Evolutionary conservation across 1,140 invertebrate species (phyloP).

Genomic region (Rhagoletis pomonella): DNA sequence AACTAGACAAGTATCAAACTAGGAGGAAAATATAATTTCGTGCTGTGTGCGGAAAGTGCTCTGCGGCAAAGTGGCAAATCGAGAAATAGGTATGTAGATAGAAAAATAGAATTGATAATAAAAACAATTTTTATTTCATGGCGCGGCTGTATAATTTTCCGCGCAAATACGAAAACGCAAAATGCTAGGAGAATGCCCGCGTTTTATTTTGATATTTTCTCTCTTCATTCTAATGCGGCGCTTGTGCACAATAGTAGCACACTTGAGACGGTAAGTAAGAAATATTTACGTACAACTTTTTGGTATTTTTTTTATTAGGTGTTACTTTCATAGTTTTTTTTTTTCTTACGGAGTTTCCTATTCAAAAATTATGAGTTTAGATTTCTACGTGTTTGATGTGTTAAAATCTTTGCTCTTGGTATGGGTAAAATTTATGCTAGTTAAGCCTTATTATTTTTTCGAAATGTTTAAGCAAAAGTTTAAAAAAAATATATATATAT

Average conservation of each 20-base stretch:
- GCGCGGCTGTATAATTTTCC: neutral
- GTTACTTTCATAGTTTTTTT: no score
- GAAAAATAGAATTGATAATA: slow-evolving; percentile 13
- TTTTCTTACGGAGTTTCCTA: no score
- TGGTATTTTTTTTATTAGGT: no score
- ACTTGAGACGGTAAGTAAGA: neutral
- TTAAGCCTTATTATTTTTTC: no score
- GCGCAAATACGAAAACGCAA: neutral
- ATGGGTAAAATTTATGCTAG: no score
- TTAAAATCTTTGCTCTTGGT: no score
- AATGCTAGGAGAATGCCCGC: neutral
- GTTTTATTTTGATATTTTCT: slow-evolving; percentile 3
- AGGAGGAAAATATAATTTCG: neutral
- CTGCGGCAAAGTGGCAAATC: neutral
- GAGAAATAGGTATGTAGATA: neutral
- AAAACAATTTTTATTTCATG: neutral
- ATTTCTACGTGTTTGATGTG: no score
- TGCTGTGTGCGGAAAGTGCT: neutral
- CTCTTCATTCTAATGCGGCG: neutral
- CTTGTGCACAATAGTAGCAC: slow-evolving; percentile 7
- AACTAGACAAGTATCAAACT: neutral
- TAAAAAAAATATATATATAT: no score
- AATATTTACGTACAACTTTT: no score
- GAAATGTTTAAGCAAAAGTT: no score
- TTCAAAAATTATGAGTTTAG: no score